Evolutionary conservation across 2,888 invertebrate genomes (phyloP), one percentile per base, ranked within the genome.

Genomic region (Horisme vitalbata): DNA sequence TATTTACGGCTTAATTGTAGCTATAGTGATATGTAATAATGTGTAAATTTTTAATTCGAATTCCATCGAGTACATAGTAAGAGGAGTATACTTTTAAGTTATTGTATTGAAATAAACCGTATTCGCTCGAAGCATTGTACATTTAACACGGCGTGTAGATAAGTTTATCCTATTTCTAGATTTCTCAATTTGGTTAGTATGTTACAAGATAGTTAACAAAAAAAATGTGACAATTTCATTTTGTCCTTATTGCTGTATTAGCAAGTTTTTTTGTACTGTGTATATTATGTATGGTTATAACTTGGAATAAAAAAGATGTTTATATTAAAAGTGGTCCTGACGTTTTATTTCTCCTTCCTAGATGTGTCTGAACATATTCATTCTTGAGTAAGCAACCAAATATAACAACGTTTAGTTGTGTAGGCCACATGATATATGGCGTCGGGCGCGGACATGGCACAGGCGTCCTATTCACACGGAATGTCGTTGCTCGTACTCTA

Each of bases 261-360:
- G 90, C 91, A 85, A 83, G 79, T 93, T 93, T 93, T 93, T 94
- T 94, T 94, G 94, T 94, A 94, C 94, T 94, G 94, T 94, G 94
- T 94, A 94, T 93, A 90, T 89, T 87, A 93, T 94, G 93, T 94
- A 94, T 92, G 93, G 93, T 92, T 92, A 93, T 93, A 93, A 93
- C 88, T 87, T 88, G 88, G 84, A 87, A 88, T 87, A 88, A 88
- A 89, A 81, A 89, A 87, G 86, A 88, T 88, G 88, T 87, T 88
- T 88, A 88, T 88, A 88, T 85, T 83, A 85, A 63, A 52, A 60
- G 69, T 81, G 59, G 65, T 76, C 77, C 79, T 72, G 59, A 61
- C 71, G 75, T 66, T 34, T 52, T 26, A 34, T 48, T 48, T 44
- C 11, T n/a, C 2, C 18, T 1, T 6, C 15, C 5, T 15, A 15